Evolutionary conservation across 2,888 invertebrate species (phyloP).

Genomic region (Onthophagus sagittarius): DNA sequence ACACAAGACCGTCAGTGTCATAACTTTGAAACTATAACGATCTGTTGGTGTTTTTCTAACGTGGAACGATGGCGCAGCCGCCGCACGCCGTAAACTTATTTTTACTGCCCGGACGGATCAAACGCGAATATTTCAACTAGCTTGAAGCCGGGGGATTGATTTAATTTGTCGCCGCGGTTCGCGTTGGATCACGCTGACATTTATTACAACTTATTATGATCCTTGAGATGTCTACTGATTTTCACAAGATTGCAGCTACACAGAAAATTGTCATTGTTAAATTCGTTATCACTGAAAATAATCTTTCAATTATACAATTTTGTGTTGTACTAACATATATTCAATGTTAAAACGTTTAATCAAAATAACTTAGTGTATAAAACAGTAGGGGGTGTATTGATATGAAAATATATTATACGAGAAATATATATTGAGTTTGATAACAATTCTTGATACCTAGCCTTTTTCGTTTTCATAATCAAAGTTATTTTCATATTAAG

Average conservation of each 20-base stretch:
- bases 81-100: background rate
- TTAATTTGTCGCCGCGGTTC: background rate
- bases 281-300: background rate
- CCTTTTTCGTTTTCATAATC: too few species aligned
- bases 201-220: background rate
- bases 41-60: conserved; percentile 14
- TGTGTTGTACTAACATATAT: too few species aligned
- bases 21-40: conserved; percentile 22
- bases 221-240: background rate
- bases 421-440: too few species aligned
- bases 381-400: too few species aligned
- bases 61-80: background rate
- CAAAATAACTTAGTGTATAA: too few species aligned
- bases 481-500: too few species aligned
- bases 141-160: background rate
- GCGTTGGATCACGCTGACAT: background rate
- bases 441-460: too few species aligned
- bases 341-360: too few species aligned
- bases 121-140: background rate
- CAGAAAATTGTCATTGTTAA: background rate
- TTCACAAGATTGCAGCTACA: background rate
- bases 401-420: too few species aligned
- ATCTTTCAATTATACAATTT: too few species aligned
- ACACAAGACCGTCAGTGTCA: conserved; percentile 18
- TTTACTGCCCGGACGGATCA: background rate